Evolutionary conservation across 2,888 invertebrate genomes (phyloP), one percentile per base, ranked within the genome.

Genomic region (Drosophila vallismaia): DNA sequence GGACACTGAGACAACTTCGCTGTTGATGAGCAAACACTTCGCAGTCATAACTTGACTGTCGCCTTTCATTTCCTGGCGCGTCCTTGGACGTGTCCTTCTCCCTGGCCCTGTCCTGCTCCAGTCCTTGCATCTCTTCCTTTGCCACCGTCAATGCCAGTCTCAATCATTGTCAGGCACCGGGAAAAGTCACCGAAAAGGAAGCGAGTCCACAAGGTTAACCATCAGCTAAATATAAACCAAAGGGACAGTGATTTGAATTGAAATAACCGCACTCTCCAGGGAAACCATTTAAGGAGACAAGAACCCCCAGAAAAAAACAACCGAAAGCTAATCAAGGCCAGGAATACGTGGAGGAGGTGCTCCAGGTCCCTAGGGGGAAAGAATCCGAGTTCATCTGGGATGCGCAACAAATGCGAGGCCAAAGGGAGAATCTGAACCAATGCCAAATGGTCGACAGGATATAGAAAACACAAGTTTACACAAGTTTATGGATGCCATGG

Each of bases 31-130:
- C 79, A 62, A 33, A 68, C 63, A 55, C 76, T 75, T 80, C 75
- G 73, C 68, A 76, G 81, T 81, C 82, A 84, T 79, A 81, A 77
- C 75, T 75, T 67, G 70, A 75, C 52, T 56, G 72, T 66, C 71
- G 50, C 50, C 58, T 49, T 56, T 58, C 56, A 57, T 71, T 76
- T 71, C 60, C 67, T 70, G 46, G 28, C 45, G n/a, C 40, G 60
- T 51, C 67, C 63, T 48, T 62, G 56, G 33, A 55, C 33, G 31
- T 56, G 52, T 38, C 45, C 46, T 48, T 69, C 42, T 52, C 28
- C 44, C 36, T 49, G 44, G 29, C 33, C 51, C 48, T 48, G 63
- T 46, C 48, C 62, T 48, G 60, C 68, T 62, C 60, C 53, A 29
- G 64, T 53, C 59, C 45, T 7, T 53, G n/a, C 31, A 3, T 1